Conservation (phyloP, 2,113 vertebrate genomes). For the Plecotus auritus region DNA sequence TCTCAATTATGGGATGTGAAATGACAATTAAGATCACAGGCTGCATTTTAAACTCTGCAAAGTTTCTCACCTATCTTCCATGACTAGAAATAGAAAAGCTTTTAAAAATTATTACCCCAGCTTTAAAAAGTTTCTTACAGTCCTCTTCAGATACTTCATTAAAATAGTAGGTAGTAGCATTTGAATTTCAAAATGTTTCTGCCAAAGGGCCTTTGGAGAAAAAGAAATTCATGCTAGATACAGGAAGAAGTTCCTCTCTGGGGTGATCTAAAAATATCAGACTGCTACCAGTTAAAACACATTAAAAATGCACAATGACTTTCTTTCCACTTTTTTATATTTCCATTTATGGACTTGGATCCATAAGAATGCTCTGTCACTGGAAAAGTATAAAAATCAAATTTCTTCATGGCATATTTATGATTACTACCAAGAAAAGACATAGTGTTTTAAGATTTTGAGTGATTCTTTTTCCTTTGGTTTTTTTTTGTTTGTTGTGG, state of each 20-base stretch:
- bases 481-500: not conserved
- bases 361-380: slow-evolving; percentile 10
- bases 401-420: not conserved
- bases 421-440: not conserved
- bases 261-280: slow-evolving; percentile 43
- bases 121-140: not conserved
- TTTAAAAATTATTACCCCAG: not conserved
- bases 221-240: slow-evolving; percentile 1
- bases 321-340: not conserved
- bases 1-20: not conserved
- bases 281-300: not conserved
- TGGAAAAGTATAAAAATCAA: slow-evolving; percentile 6
- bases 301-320: slow-evolving; percentile 20
- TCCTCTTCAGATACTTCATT: not conserved
- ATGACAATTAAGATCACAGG: not conserved
- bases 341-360: not conserved
- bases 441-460: not conserved
- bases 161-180: not conserved
- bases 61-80: not conserved
- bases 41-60: not conserved
- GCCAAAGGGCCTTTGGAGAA: not conserved
- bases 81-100: not conserved
- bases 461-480: not conserved
- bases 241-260: slow-evolving; percentile 12
- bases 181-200: not conserved